Evolutionary conservation across 2,113 vertebrate species (phyloP).

Genomic region (Carassius auratus): DNA sequence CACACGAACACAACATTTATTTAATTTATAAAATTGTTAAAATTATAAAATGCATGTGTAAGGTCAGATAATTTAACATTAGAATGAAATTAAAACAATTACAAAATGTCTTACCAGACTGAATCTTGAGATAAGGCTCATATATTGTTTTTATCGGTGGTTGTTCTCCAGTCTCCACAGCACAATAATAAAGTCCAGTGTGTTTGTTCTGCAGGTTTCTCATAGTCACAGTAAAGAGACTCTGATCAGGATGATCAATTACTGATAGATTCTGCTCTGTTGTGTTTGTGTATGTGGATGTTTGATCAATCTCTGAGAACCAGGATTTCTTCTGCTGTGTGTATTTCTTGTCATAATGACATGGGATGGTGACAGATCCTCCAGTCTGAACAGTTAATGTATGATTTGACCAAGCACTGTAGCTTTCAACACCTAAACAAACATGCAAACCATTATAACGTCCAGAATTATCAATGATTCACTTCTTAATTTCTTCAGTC

Average conservation of each 20-base stretch:
- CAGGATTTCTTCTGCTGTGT: conserved; percentile 23
- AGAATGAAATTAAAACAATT: neutral
- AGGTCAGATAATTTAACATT: neutral
- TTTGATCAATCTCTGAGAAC: neutral
- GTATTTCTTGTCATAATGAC: conserved; percentile 24
- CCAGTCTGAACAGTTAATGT: neutral
- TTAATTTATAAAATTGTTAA: too few relatives aligned
- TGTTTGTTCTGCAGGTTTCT: conserved; percentile 22
- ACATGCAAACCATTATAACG: neutral
- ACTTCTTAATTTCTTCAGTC: neutral
- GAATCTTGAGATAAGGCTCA: neutral
- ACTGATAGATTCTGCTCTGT: neutral
- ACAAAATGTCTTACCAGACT: neutral
- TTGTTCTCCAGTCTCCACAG: neutral
- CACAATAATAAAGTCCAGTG: fast-evolving
- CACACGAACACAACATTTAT: neutral
- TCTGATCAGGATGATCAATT: conserved; percentile 37
- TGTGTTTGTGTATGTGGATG: neutral
- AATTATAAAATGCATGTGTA: neutral
- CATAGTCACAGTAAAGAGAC: conserved; percentile 47
- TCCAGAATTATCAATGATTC: neutral
- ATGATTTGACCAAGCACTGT: neutral
- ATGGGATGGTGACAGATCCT: conserved; percentile 25
- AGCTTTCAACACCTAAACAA: neutral
- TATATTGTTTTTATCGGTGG: too few relatives aligned